phyloP scores from a whole-genome alignment of 2,113 vertebrate species.

The Gasterosteus aculeatus region DNA sequence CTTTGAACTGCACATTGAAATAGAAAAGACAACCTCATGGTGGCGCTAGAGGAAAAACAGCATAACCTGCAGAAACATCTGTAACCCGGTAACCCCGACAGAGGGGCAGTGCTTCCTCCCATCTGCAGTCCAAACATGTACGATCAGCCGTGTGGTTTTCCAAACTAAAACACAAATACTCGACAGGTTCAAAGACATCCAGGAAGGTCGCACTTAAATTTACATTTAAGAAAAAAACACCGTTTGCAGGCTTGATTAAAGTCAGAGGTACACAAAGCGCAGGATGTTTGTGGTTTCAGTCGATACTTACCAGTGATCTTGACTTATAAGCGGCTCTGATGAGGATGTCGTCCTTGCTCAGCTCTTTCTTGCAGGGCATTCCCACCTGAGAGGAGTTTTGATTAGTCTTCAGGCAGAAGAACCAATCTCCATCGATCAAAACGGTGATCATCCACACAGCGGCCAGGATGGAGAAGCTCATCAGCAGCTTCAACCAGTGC shows the following conservation, averaged over 20 bases:
- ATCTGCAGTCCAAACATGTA: too few relatives aligned
- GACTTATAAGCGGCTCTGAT: not conserved
- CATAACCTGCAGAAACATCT: not conserved
- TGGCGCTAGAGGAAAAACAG: too few relatives aligned
- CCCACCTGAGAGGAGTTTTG: not conserved
- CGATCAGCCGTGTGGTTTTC: too few relatives aligned
- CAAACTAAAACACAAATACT: too few relatives aligned
- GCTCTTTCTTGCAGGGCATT: conserved; percentile 24
- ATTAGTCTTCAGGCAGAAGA: conserved; percentile 38
- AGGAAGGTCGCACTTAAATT: too few relatives aligned
- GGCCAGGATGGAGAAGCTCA: not conserved
- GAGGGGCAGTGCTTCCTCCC: too few relatives aligned
- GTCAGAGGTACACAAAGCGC: not conserved
- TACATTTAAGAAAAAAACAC: too few relatives aligned
- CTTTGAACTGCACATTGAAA: too few relatives aligned
- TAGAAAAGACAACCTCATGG: too few relatives aligned
- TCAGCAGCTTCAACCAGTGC: fast-evolving
- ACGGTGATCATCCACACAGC: conserved; percentile 20
- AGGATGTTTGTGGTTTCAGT: not conserved
- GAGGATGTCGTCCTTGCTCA: not conserved
- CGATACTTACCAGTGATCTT: conserved; percentile 32
- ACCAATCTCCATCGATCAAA: conserved; percentile 53
- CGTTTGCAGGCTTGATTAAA: too few relatives aligned
- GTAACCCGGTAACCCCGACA: too few relatives aligned
- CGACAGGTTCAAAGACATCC: not conserved